Evolutionary conservation across 2,797 vertebrate genomes (phyloP).

Genomic region (Sebastes elongatus): DNA sequence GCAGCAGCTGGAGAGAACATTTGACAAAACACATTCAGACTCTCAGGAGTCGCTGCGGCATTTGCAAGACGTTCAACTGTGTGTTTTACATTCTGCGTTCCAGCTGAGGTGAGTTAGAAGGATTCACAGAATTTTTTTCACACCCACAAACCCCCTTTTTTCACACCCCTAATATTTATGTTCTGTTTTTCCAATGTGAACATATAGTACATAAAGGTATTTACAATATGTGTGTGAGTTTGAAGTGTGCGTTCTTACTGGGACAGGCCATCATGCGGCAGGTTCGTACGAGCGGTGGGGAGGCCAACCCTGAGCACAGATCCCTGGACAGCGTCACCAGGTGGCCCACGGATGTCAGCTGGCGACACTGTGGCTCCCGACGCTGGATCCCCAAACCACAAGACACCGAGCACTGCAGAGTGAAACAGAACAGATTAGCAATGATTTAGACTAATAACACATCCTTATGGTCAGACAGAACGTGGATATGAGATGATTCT

Average conservation of each 20-base stretch:
- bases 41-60: slow-evolving; percentile 12
- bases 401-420: slow-evolving; percentile 88
- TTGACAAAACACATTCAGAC: not conserved
- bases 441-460: not conserved
- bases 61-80: slow-evolving; percentile 9
- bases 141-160: no score
- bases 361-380: slow-evolving; percentile 84
- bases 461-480: not conserved
- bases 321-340: slow-evolving; percentile 76
- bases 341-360: slow-evolving; percentile 81
- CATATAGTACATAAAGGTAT: not conserved
- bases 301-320: slow-evolving; percentile 76
- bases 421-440: not conserved
- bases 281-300: slow-evolving; percentile 81
- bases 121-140: not conserved
- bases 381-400: slow-evolving; percentile 90
- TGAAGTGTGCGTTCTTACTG: slow-evolving; percentile 82
- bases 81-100: slow-evolving; percentile 1
- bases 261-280: slow-evolving; percentile 87
- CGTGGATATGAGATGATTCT: not conserved
- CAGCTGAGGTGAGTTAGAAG: slow-evolving; percentile 4
- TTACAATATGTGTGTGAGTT: not conserved
- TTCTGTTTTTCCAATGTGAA: not conserved
- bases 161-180: no score
- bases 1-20: not conserved